Conservation (phyloP, 2,888 invertebrate genomes). For the Drosophila merina region DNA sequence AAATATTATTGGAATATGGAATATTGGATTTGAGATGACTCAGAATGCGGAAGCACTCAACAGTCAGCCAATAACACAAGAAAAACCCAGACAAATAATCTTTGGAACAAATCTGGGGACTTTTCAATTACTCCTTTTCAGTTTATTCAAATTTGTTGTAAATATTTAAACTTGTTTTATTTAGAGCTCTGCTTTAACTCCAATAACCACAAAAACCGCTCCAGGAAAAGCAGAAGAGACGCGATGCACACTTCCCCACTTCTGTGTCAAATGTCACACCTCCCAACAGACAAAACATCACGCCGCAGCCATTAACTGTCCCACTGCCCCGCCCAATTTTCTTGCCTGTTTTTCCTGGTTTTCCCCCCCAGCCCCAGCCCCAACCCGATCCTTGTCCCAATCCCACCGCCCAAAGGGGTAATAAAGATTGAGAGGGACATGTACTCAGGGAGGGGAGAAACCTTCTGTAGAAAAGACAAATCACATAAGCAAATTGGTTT, state of each 20-base stretch:
- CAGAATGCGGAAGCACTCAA: slow-evolving; percentile 7
- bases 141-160: too few species aligned
- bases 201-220: slow-evolving; percentile 20
- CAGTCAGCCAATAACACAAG: too few species aligned
- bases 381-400: neutral
- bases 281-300: slow-evolving; percentile 29
- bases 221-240: slow-evolving; percentile 8
- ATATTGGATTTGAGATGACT: slow-evolving; percentile 10
- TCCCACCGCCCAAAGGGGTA: slow-evolving; percentile 43
- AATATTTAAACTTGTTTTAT: too few species aligned
- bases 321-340: slow-evolving; percentile 2
- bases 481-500: slow-evolving; percentile 72
- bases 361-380: slow-evolving; percentile 6
- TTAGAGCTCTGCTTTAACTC: neutral
- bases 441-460: slow-evolving; percentile 13
- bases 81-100: neutral
- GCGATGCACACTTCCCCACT: neutral
- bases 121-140: neutral
- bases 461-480: slow-evolving; percentile 64
- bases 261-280: slow-evolving; percentile 41
- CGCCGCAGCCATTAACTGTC: slow-evolving; percentile 25
- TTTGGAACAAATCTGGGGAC: too few species aligned
- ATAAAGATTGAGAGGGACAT: slow-evolving; percentile 40
- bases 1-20: too few species aligned
- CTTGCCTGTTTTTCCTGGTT: too few species aligned